Base-by-base conservation (phyloP, 2,888 invertebrate genomes). In the Meganola albula region DNA sequence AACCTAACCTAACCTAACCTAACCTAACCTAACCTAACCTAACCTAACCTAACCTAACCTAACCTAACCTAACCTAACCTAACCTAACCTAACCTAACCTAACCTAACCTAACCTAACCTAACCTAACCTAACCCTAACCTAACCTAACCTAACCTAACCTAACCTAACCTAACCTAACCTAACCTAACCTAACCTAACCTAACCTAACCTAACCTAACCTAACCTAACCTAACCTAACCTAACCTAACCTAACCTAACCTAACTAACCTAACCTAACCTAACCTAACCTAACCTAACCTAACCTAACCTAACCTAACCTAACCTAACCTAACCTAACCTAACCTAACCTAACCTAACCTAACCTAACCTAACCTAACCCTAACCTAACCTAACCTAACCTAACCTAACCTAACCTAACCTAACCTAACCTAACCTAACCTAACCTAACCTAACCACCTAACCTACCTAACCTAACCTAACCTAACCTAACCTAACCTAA, bases 1-100 rank as follows among this genome's bases (percentile, higher is more conserved):
- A 28, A 35, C 32, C 31, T 31, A 31, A 31, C 30, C 30, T 30
- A 30, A 30, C 30, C 30, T 30, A 38, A 39, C 43, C 43, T 39
- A 24, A 39, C 36, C 43, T 36, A 39, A 43, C 43, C 43, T 43
- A 35, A 30, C 30, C 30, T 30, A 30, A 23, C 30, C 24, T 24
- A 34, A 37, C 37, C 34, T 34, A 37, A 34, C 41, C 41, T 34
- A 37, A 37, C 41, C 37, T 41, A 41, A 41, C 41, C 41, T 37
- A 44, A 44, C 43, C 43, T 39, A 44, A 40, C 39, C 43, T 34
- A 40, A 40, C 43, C 43, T 37, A 44, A 44, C 39, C 39, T 34
- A 39, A 40, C 45, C 39, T 34, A 41, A 41, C 45, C 39, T 37
- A 41, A 45, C 45, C 45, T 41, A 45, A 39, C 44, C 44, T 40